These are phyloP conservation scores for Rhopilema esculentum DNA, from an alignment of 30 jellyfish, hydroid and myxozoan genomes.

Conservation along the genomic window DNA sequence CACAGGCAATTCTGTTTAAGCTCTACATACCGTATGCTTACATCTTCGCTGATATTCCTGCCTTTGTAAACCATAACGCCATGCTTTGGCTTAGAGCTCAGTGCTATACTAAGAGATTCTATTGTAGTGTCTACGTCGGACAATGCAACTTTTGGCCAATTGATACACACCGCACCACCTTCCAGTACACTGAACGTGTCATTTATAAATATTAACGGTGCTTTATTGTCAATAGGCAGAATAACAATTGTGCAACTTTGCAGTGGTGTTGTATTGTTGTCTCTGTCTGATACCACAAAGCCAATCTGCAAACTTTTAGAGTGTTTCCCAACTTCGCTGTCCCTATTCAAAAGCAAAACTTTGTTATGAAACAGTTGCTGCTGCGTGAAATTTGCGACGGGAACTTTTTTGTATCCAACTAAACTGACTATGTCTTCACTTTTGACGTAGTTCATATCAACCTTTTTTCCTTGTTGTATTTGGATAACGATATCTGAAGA, in stretches of 20 bases:
- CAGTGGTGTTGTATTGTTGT: conserved; percentile 34
- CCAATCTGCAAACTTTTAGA: conserved; percentile 25
- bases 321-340: conserved; percentile 38
- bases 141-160: neutral
- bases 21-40: conserved; percentile 10
- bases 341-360: conserved; percentile 10
- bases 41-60: neutral
- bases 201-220: conserved; percentile 10
- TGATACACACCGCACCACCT: conserved; percentile 63
- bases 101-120: neutral
- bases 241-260: conserved; percentile 40
- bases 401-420: conserved; percentile 4
- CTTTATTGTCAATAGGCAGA: conserved; percentile 62
- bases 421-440: neutral
- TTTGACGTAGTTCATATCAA: neutral
- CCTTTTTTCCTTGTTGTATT: neutral
- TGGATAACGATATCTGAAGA: conserved; percentile 46
- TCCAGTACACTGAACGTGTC: conserved; percentile 27
- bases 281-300: conserved; percentile 47
- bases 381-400: conserved; percentile 46
- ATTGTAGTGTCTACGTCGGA: conserved; percentile 41
- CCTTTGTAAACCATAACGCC: conserved; percentile 37
- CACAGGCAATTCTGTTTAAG: conserved; percentile 13
- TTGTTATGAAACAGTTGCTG: conserved; percentile 55
- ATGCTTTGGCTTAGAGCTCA: conserved; percentile 29